phyloP scores from a whole-genome alignment of 2,888 invertebrate genomes.

The Epistrophella euchroma region DNA sequence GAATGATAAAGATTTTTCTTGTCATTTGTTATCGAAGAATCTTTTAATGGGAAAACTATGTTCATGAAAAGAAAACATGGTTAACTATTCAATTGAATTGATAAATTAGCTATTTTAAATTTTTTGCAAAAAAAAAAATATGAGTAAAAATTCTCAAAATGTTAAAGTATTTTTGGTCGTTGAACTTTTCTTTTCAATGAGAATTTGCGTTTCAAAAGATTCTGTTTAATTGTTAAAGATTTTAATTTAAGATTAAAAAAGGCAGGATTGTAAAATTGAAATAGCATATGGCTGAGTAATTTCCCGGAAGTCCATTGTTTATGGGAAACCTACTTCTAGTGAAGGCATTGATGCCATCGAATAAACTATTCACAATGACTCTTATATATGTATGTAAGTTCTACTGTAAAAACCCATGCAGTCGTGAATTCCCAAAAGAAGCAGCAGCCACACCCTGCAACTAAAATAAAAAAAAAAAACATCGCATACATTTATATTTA shows the following conservation, averaged over 20 bases:
- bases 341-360: constrained; percentile 9
- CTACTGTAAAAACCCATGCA: constrained; percentile 31
- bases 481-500: constrained; percentile 9
- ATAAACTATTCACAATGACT: constrained; percentile 31
- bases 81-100: background rate
- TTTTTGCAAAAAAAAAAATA: background rate
- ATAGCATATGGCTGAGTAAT: constrained; percentile 12
- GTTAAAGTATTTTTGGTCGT: background rate
- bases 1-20: constrained; percentile 19
- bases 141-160: background rate
- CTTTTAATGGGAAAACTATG: constrained; percentile 20
- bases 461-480: constrained; percentile 26
- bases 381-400: background rate
- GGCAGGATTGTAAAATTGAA: background rate
- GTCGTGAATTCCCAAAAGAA: constrained; percentile 40
- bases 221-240: background rate
- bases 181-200: background rate
- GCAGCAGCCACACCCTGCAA: constrained; percentile 63
- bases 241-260: background rate
- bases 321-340: constrained; percentile 12
- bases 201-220: background rate
- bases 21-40: constrained; percentile 4
- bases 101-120: background rate
- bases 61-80: background rate
- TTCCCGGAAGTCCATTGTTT: constrained; percentile 34